phyloP scores from a whole-genome alignment of 2,113 vertebrate species.

The Delphinus delphis region DNA sequence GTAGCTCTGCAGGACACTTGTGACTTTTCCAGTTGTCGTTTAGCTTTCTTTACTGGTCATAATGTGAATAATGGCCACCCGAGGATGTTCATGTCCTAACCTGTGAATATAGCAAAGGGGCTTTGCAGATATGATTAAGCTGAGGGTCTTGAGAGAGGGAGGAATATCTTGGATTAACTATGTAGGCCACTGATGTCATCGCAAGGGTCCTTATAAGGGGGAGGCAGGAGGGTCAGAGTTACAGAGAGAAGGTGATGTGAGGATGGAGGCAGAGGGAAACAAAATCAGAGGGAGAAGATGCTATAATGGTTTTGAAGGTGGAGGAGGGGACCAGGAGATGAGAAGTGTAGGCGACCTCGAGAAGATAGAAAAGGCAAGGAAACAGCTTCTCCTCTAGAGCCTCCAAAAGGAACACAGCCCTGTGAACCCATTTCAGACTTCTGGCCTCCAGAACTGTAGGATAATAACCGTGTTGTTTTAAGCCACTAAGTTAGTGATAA shows the following conservation, averaged over 20 bases:
- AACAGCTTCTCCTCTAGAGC: not conserved
- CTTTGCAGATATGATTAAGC: not conserved
- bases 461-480: not conserved
- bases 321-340: fast-evolving
- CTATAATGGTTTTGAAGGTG: not conserved
- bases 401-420: not conserved
- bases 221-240: not conserved
- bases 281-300: not conserved
- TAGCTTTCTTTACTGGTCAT: not conserved
- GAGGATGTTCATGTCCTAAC: no score
- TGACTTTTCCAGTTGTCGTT: not conserved
- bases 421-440: no score
- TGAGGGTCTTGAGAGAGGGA: not conserved
- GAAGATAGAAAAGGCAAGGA: not conserved
- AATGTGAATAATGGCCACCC: not conserved
- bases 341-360: no score
- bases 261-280: not conserved
- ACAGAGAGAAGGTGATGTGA: not conserved
- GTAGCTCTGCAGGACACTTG: not conserved
- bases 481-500: not conserved
- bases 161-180: not conserved
- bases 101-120: not conserved
- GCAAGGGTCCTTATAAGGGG: not conserved
- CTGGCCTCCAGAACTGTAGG: not conserved
- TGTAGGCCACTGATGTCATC: not conserved